Conservation (phyloP, 2,113 vertebrate species). For the Nothocercus nigrocapillus region DNA sequence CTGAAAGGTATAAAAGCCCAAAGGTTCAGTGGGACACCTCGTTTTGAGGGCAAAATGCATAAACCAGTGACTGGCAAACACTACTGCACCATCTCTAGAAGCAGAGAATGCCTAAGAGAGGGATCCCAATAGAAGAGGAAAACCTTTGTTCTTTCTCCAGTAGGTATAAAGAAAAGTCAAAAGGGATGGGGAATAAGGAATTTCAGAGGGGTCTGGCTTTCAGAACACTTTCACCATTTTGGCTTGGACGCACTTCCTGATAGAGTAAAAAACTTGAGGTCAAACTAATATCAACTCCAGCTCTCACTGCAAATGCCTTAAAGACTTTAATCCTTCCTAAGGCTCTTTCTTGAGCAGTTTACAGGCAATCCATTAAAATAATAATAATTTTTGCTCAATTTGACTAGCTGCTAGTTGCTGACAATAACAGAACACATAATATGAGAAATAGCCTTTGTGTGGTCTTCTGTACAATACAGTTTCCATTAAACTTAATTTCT, state of each 20-base stretch:
- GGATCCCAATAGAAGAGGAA: background rate
- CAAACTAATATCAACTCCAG: background rate
- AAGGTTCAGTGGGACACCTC: background rate
- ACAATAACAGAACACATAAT: background rate
- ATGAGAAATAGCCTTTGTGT: background rate
- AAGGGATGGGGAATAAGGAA: background rate
- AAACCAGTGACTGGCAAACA: rapidly evolving
- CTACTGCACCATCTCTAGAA: background rate
- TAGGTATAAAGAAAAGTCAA: background rate
- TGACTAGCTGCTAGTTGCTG: background rate
- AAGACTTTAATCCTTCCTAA: rapidly evolving
- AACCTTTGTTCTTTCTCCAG: background rate
- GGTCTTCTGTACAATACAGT: background rate
- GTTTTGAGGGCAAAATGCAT: background rate
- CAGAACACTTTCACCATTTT: background rate
- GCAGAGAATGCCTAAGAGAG: background rate
- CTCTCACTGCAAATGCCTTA: background rate
- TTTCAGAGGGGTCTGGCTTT: background rate
- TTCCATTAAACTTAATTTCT: background rate
- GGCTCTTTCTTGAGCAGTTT: background rate
- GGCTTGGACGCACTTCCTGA: background rate
- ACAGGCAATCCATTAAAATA: background rate
- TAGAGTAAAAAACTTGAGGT: background rate
- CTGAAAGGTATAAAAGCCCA: background rate
- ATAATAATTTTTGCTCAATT: background rate